Conservation (phyloP, 2,888 invertebrate genomes). For the Pterostichus niger region DNA sequence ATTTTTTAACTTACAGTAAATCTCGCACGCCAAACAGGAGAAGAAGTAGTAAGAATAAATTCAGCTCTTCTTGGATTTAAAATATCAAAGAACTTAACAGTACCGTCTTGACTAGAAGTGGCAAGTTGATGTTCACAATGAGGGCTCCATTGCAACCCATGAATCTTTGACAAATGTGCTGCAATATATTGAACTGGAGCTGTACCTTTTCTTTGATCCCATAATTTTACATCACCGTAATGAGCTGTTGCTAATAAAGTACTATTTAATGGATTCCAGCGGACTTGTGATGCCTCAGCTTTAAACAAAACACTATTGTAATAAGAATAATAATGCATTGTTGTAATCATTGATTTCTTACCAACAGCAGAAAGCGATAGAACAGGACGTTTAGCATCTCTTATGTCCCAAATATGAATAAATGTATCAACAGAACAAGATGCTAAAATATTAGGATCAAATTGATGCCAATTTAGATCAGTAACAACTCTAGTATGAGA, state of each 20-base stretch:
- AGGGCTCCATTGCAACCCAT: slow-evolving; percentile 97
- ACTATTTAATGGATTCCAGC: slow-evolving; percentile 93
- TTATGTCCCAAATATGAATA: slow-evolving; percentile 95
- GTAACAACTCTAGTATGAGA: slow-evolving; percentile 93
- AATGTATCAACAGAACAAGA: slow-evolving; percentile 97
- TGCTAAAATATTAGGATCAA: slow-evolving; percentile 87
- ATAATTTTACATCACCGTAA: slow-evolving; percentile 96
- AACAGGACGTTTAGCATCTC: slow-evolving; percentile 91
- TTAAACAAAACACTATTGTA: slow-evolving; percentile 46
- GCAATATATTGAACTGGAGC: slow-evolving; percentile 95
- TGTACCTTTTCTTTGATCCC: slow-evolving; percentile 94
- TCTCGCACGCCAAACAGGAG: slow-evolving; percentile 95
- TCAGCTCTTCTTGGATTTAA: slow-evolving; percentile 91
- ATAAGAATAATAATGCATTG: background rate
- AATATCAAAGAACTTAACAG: slow-evolving; percentile 96
- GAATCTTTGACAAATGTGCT: slow-evolving; percentile 93
- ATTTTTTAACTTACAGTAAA: slow-evolving; percentile 82
- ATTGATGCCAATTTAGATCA: slow-evolving; percentile 94
- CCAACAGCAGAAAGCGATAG: slow-evolving; percentile 93
- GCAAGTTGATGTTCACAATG: slow-evolving; percentile 90
- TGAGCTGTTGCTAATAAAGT: slow-evolving; percentile 95
- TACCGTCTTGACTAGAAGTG: slow-evolving; percentile 96
- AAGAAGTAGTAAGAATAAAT: slow-evolving; percentile 89
- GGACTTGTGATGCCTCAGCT: slow-evolving; percentile 96
- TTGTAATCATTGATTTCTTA: slow-evolving; percentile 76